Base-by-base conservation (phyloP, 2,888 invertebrate species). In the Brenthis daphne region DNA sequence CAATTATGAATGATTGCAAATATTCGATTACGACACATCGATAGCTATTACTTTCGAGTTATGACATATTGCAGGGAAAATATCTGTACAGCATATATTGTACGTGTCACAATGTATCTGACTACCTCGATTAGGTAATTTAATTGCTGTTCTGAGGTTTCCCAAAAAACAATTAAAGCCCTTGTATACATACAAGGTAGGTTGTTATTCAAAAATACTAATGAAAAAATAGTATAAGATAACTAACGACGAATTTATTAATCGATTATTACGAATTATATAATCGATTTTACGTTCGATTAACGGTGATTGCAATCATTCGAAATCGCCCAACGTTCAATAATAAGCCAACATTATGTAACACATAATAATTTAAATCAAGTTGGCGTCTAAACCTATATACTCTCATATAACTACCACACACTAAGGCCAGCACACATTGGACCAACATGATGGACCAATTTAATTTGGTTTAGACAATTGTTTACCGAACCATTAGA, bases 401-500 rank as follows among this genome's bases (percentile, higher is more conserved):
- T 20, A 24, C 63, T 67, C 67, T 24, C 67, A 60, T 57, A 63
- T 43, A 56, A 43, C 61, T 67, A 63, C 61, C 33, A 63, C 20
- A 63, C 51, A 6, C 63, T 60, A 60, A 29, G 50, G 29, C 50
- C 48, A 33, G 29, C n/a, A 29, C 60, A 60, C 11, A 2, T 33
- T 60, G 33, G 2, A 33, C 48, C 50, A 60, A 60, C 1, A 60
- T 43, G 14, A 54, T 24, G 12, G 14, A 24, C 54, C 29, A 29
- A 54, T 29, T 13, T 13, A 5, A 54, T 14, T 57, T 57, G 5
- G 57, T 37, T 54, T 54, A 3, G 3, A 54, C 6, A 20, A 54
- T 2, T 11, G 20, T 54, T 54, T 20, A 1, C 6, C 13, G 53
- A 54, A 8, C 3, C 11, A 43, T 14, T 14, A 29, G 24, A 13